A percentile compares a stretch with the other conserved stretches of the same genome.
These are phyloP conservation scores for Dasypogon diadema DNA, from an alignment of 2,888 invertebrate species.

Conservation along the genomic window DNA sequence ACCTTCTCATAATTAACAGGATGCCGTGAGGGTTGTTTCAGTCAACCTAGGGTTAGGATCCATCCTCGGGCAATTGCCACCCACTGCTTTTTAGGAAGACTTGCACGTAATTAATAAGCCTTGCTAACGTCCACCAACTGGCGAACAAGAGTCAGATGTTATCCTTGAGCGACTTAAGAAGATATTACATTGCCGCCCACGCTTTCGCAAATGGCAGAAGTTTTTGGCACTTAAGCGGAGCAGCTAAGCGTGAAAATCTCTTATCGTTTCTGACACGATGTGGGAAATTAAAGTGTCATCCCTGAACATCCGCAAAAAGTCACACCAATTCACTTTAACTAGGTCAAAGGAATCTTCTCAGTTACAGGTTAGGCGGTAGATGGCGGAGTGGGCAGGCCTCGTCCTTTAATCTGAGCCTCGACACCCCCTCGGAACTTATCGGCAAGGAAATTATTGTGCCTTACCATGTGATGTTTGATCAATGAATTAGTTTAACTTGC, in stretches of 20 bases:
- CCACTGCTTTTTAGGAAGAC: too few species aligned
- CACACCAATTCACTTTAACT: background rate
- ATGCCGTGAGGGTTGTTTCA: too few species aligned
- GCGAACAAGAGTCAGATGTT: background rate
- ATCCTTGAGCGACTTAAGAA: background rate
- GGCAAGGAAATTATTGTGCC: background rate
- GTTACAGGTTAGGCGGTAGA: background rate
- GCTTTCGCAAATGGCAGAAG: too few species aligned
- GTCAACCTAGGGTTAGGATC: too few species aligned
- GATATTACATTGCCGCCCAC: too few species aligned
- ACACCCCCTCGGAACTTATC: background rate
- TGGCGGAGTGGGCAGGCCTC: background rate
- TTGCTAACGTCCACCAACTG: background rate
- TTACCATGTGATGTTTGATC: constrained; percentile 25
- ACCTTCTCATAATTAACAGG: too few species aligned
- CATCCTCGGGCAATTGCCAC: background rate
- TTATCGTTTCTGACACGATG: background rate
- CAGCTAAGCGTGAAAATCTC: background rate
- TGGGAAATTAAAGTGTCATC: background rate
- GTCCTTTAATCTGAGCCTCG: background rate
- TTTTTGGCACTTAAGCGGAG: background rate
- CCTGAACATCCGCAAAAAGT: background rate
- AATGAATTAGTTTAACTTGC: background rate
- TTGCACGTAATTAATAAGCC: too few species aligned
- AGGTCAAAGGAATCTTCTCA: background rate